These are phyloP conservation scores for Lordiphosa mommai DNA, from an alignment of 1,140 invertebrate species.

Conservation along the genomic window DNA sequence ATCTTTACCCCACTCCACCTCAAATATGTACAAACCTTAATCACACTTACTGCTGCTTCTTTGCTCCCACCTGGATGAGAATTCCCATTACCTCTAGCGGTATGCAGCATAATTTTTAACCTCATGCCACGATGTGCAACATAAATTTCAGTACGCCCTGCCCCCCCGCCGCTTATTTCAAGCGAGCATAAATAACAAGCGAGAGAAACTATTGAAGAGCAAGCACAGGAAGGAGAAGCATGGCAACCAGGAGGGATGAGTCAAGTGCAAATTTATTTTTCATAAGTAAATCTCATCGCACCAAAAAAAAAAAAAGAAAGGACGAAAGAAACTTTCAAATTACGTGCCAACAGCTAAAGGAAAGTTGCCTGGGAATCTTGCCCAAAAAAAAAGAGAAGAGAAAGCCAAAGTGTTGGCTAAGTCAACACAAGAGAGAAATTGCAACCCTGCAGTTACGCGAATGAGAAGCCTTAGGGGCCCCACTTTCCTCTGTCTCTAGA, in stretches of 20 bases:
- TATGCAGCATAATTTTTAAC: conserved; percentile 56
- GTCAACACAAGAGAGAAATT: conserved; percentile 53
- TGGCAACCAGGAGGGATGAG: not conserved
- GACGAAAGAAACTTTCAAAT: conserved; percentile 17
- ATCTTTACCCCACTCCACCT: conserved; percentile 8
- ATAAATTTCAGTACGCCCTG: conserved; percentile 42
- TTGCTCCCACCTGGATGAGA: conserved; percentile 15
- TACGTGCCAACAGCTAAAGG: conserved; percentile 27
- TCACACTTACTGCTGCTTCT: conserved; percentile 37
- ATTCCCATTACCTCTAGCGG: conserved; percentile 38
- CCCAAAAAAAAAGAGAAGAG: conserved; percentile 1
- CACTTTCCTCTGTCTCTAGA: conserved; percentile 15
- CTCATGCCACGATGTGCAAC: conserved; percentile 35
- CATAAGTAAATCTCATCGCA: conserved; percentile 48
- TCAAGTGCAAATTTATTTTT: conserved; percentile 56
- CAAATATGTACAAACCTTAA: conserved; percentile 50
- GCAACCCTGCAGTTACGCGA: conserved; percentile 37
- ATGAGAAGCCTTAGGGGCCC: conserved; percentile 17
- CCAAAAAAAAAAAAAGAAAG: conserved; percentile 22
- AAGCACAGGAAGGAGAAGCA: not conserved
- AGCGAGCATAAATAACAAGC: conserved; percentile 54
- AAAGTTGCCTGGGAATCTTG: not conserved
- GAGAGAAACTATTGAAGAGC: conserved; percentile 45
- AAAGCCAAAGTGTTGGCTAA: conserved; percentile 47
- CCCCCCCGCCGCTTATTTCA: conserved; percentile 18